A percentile compares a stretch with the other conserved stretches of the same genome.
Evolutionary conservation across 1,140 invertebrate species (phyloP).

Genomic region (Pachyrhynchus sulphureomaculatus): DNA sequence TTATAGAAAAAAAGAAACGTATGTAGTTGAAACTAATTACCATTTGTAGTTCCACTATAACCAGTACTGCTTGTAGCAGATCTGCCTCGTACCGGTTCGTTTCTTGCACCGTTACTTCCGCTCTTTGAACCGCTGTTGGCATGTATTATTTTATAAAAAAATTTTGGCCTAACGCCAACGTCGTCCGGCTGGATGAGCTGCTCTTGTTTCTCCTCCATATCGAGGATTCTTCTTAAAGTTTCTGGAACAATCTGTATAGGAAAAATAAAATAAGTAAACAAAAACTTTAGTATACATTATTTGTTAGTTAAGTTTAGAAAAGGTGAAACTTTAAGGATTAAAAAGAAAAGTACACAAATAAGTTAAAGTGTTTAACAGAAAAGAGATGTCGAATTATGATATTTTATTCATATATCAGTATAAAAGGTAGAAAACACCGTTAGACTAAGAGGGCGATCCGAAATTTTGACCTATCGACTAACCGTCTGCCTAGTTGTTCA

Average conservation of each 20-base stretch:
- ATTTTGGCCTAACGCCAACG: conserved; percentile 24
- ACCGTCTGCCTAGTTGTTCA: too few relatives aligned
- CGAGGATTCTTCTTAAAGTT: conserved; percentile 24
- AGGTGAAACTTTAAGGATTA: too few relatives aligned
- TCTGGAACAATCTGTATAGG: conserved; percentile 18
- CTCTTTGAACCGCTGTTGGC: background rate
- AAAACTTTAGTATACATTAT: conserved; percentile 65
- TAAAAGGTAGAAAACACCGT: too few relatives aligned
- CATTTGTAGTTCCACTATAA: background rate
- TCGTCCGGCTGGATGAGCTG: conserved; percentile 1
- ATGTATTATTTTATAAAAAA: conserved; percentile 11
- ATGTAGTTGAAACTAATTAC: background rate
- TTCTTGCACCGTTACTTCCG: background rate
- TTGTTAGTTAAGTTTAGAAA: too few relatives aligned
- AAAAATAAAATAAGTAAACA: conserved; percentile 41
- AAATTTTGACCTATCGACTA: too few relatives aligned
- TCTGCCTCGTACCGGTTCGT: background rate
- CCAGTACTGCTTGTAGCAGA: background rate
- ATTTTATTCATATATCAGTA: too few relatives aligned
- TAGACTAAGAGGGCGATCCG: too few relatives aligned
- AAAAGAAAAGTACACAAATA: too few relatives aligned
- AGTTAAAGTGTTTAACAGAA: too few relatives aligned
- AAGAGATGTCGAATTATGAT: too few relatives aligned
- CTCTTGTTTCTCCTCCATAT: conserved; percentile 12
- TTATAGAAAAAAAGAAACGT: too few relatives aligned